Evolutionary conservation across 2,888 invertebrate genomes (phyloP).

Genomic region (Microdon myrmicae): DNA sequence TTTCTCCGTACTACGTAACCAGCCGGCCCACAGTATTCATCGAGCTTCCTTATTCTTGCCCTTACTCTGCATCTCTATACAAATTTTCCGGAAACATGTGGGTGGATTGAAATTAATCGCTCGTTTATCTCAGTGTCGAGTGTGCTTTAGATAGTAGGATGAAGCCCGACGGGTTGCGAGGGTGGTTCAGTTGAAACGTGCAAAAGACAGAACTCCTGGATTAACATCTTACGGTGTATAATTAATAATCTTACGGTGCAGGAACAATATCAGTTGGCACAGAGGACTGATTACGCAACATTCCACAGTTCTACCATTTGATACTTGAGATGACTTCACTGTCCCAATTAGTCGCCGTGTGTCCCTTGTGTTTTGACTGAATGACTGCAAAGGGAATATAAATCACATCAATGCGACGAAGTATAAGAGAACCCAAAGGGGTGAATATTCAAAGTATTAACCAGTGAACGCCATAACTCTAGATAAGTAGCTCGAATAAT

Average conservation of each 20-base stretch:
- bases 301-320: constrained; percentile 34
- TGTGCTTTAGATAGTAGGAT: constrained; percentile 13
- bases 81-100: constrained; percentile 37
- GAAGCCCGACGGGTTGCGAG: constrained; percentile 27
- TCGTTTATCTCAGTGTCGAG: constrained; percentile 43
- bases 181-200: constrained; percentile 50
- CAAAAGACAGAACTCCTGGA: constrained; percentile 51
- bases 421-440: constrained; percentile 33
- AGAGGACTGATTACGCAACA: not conserved
- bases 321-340: constrained; percentile 26
- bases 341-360: constrained; percentile 48
- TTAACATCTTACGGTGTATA: constrained; percentile 52
- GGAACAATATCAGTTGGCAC: constrained; percentile 5
- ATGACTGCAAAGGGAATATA: constrained; percentile 49
- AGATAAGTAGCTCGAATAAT: too few relatives aligned
- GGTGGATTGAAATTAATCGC: constrained; percentile 50
- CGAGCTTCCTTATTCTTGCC: not conserved
- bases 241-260: constrained; percentile 49
- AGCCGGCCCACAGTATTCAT: constrained; percentile 5
- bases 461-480: too few relatives aligned
- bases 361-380: constrained; percentile 38
- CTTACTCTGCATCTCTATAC: not conserved
- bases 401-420: constrained; percentile 52
- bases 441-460: too few relatives aligned
- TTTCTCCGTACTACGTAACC: constrained; percentile 37